A percentile compares a stretch with the other conserved stretches of the same genome.
Conservation (phyloP, 37 sponge, comb jelly and placozoan species). For the Theonella swinhoei region DNA sequence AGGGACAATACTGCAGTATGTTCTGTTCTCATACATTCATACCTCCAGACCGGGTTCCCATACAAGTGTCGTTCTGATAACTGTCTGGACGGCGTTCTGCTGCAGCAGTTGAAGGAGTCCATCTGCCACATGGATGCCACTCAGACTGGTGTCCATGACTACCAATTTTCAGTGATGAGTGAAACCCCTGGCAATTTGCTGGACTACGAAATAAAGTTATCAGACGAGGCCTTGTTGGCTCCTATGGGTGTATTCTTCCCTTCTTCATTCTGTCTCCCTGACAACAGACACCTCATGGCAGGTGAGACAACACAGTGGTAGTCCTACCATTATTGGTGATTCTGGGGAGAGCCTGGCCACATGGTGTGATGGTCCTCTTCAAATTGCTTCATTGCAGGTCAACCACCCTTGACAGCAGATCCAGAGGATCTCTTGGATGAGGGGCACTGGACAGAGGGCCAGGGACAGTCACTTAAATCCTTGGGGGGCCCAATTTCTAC, state of each 20-base stretch:
- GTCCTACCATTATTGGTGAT: no score
- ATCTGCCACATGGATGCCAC: conserved; percentile 83
- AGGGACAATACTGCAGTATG: conserved; percentile 1
- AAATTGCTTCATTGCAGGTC: no score
- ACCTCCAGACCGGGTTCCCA: conserved; percentile 75
- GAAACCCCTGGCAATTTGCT: conserved; percentile 14
- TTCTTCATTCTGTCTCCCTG: conserved; percentile 55
- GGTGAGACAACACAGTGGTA: no score
- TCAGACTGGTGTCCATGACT: conserved; percentile 18
- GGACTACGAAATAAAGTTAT: conserved; percentile 56
- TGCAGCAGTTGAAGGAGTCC: conserved; percentile 85
- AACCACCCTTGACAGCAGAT: conserved; percentile 29
- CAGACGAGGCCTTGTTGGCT: conserved; percentile 46
- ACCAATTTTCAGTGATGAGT: conserved; percentile 47
- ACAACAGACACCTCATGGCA: conserved; percentile 50
- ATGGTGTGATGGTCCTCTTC: no score
- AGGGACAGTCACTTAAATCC: conserved; percentile 1
- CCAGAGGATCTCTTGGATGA: conserved; percentile 76
- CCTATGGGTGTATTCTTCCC: conserved; percentile 75
- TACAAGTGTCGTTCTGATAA: conserved; percentile 61
- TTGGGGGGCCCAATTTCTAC: neutral
- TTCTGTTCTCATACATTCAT: neutral
- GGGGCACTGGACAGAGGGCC: conserved; percentile 48
- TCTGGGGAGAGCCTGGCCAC: no score
- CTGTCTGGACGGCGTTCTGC: conserved; percentile 68